Evolutionary conservation across 2,113 vertebrate species (phyloP).

Genomic region (Neopipo cinnamomea): DNA sequence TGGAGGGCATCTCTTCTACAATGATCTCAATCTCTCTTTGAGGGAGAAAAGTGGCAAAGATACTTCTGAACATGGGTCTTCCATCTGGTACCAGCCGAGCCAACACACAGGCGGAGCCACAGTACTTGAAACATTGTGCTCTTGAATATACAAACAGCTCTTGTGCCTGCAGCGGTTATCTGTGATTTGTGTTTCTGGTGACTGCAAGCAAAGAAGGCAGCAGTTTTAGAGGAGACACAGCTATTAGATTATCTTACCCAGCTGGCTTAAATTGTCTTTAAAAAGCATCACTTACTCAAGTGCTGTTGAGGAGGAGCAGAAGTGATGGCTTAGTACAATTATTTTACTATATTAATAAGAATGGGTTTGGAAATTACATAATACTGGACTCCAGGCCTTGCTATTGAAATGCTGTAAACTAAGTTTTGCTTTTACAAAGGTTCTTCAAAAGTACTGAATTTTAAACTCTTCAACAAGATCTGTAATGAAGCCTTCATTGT

Average conservation of each 20-base stretch:
- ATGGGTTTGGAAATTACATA: not conserved
- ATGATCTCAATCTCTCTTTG: slow-evolving; percentile 5
- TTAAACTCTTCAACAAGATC: not conserved
- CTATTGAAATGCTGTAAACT: not conserved
- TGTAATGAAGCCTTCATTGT: not conserved
- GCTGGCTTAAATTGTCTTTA: slow-evolving; percentile 30
- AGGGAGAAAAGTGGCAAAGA: slow-evolving; percentile 39
- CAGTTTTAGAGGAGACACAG: slow-evolving; percentile 7
- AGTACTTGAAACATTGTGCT: not conserved
- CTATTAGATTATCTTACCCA: slow-evolving; percentile 20
- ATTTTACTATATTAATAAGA: not conserved
- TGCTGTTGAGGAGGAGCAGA: not conserved
- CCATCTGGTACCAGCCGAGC: slow-evolving; percentile 27
- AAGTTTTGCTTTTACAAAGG: not conserved
- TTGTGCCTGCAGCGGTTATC: slow-evolving; percentile 7
- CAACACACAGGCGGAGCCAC: not conserved
- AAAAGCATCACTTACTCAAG: slow-evolving; percentile 1
- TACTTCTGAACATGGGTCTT: not conserved
- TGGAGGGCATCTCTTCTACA: not conserved
- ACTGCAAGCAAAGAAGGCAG: slow-evolving; percentile 12
- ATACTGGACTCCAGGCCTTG: not conserved
- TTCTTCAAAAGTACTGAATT: not conserved
- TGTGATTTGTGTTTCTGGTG: slow-evolving; percentile 22
- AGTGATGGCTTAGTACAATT: not conserved
- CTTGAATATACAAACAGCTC: slow-evolving; percentile 22